Evolutionary conservation across 92 coral and sea anemone genomes (phyloP).

Genomic region (Diadumene lineata): DNA sequence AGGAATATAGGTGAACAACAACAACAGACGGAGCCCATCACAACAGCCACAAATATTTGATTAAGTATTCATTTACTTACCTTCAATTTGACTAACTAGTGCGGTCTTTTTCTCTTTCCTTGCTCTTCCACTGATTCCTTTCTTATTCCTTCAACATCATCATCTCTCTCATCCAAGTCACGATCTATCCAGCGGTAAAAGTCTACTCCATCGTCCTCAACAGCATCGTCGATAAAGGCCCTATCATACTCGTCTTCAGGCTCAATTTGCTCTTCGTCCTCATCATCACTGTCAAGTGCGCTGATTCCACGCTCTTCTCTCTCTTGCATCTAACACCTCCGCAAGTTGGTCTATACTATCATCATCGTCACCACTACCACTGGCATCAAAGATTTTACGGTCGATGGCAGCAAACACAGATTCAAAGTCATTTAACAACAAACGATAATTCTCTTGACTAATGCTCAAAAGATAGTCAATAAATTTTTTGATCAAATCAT

Average conservation of each 20-base stretch:
- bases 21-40: no score
- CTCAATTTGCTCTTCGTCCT: constrained; percentile 38
- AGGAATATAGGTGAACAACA: no score
- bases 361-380: constrained; percentile 2
- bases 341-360: constrained; percentile 10
- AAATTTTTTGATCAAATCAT: constrained; percentile 4
- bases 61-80: no score
- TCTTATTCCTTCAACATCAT: constrained; percentile 1
- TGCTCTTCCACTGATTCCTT: no score
- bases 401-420: constrained; percentile 8
- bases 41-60: no score
- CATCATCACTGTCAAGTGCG: constrained; percentile 24
- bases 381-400: background rate
- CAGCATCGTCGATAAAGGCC: constrained; percentile 18
- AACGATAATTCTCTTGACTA: constrained; percentile 8
- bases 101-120: no score
- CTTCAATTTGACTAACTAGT: no score
- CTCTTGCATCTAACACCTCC: no score
- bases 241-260: constrained; percentile 30
- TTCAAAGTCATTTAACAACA: no score
- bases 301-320: background rate
- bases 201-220: constrained; percentile 14
- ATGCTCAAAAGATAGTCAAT: background rate
- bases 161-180: constrained; percentile 9
- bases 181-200: constrained; percentile 31